A percentile compares a stretch with the other conserved stretches of the same genome.
Conservation (phyloP, 2,888 invertebrate species). For the Nephrotoma appendiculata region DNA sequence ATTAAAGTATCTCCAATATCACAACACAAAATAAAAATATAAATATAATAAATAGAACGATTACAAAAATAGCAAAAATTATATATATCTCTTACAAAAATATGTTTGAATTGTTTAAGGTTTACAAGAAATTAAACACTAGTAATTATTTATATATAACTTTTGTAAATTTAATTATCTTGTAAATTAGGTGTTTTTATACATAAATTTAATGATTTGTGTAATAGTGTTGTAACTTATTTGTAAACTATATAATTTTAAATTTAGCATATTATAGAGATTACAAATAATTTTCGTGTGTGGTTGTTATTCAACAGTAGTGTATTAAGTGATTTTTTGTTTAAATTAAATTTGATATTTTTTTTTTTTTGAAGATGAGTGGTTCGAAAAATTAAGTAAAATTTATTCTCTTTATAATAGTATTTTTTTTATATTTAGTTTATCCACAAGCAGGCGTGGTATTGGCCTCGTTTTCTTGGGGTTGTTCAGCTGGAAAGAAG, state of each 20-base stretch:
- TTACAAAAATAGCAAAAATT: neutral
- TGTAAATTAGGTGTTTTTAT: neutral
- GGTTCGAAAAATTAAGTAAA: neutral
- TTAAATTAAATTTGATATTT: neutral
- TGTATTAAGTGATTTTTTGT: neutral
- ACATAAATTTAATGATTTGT: neutral
- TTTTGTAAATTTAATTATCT: neutral
- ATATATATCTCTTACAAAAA: neutral
- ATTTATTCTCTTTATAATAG: neutral
- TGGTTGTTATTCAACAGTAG: neutral
- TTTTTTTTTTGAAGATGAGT: neutral
- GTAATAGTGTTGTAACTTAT: neutral
- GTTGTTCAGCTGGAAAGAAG: slow-evolving; percentile 32
- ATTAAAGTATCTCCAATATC: neutral
- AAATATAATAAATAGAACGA: neutral
- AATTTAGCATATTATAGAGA: neutral
- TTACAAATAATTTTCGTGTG: neutral
- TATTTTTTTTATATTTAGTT: slow-evolving; percentile 14
- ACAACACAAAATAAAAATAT: neutral
- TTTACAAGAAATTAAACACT: neutral
- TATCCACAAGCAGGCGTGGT: slow-evolving; percentile 19
- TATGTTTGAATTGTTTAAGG: neutral
- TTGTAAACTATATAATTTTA: neutral
- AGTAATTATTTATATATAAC: neutral
- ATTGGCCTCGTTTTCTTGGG: slow-evolving; percentile 26